Percentiles rank a stretch among this genome's conserved stretches.
These are phyloP conservation scores for Clarias magur DNA, from an alignment of 2,113 vertebrate genomes.

Conservation along the genomic window DNA sequence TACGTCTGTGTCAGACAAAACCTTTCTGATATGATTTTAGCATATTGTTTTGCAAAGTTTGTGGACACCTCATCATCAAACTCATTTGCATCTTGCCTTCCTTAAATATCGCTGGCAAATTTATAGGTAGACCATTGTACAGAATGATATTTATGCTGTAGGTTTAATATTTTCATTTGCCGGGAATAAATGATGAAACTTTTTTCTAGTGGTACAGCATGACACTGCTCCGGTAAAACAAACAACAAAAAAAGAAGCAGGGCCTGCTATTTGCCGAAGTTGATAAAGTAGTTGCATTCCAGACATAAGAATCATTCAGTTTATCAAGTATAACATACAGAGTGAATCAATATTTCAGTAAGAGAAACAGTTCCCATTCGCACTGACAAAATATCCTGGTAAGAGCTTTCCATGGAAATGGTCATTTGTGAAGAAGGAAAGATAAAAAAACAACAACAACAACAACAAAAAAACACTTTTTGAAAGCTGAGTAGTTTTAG, in stretches of 20 bases:
- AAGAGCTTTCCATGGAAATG: neutral
- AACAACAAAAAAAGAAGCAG: neutral
- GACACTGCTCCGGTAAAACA: neutral
- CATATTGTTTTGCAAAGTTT: neutral
- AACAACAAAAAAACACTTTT: neutral
- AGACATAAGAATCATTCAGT: neutral
- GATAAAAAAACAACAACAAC: no score
- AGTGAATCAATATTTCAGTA: neutral
- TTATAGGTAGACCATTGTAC: neutral
- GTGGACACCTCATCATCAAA: neutral
- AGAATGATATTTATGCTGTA: neutral
- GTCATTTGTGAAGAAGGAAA: neutral
- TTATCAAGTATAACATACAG: neutral
- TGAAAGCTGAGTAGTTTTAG: neutral
- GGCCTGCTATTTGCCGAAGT: neutral
- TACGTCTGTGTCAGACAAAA: neutral
- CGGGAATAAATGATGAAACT: neutral
- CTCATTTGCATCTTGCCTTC: neutral
- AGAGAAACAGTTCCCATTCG: neutral
- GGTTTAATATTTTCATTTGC: neutral
- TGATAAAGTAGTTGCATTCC: no score
- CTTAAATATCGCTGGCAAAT: neutral
- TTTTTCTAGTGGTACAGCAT: neutral
- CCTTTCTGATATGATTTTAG: neutral
- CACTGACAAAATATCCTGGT: neutral